These are phyloP conservation scores for Kradibia gibbosae DNA, from an alignment of 1,140 invertebrate species.

Conservation along the genomic window DNA sequence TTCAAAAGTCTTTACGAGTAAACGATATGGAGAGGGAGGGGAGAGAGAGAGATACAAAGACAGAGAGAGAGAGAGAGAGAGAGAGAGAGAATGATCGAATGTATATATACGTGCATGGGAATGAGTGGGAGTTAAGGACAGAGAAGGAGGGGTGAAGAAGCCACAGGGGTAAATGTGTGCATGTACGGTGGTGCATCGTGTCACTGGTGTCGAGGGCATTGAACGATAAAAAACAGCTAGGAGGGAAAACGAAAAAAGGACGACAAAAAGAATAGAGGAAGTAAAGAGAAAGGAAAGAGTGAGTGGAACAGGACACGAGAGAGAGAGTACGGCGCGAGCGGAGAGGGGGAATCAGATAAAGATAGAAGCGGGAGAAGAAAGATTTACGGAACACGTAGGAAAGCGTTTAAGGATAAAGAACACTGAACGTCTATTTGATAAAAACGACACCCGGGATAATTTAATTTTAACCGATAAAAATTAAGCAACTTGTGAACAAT, in stretches of 20 bases:
- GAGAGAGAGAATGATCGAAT: no score
- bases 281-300: constrained; percentile 18
- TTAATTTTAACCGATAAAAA: background rate
- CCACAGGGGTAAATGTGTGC: constrained; percentile 46
- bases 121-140: background rate
- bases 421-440: constrained; percentile 1
- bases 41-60: background rate
- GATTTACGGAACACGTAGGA: background rate
- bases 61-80: background rate
- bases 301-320: constrained; percentile 22
- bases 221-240: constrained; percentile 52
- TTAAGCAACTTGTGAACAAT: background rate
- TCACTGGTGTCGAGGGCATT: constrained; percentile 47
- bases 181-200: constrained; percentile 45
- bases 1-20: constrained; percentile 23
- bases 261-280: constrained; percentile 11
- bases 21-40: background rate
- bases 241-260: constrained; percentile 10
- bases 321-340: constrained; percentile 47
- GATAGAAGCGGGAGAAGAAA: background rate
- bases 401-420: background rate
- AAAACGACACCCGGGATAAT: background rate
- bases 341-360: background rate
- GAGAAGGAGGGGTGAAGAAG: constrained; percentile 7
- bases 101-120: constrained; percentile 1